Conservation (phyloP, 2,113 vertebrate genomes). For the Catharus bicknelli region DNA sequence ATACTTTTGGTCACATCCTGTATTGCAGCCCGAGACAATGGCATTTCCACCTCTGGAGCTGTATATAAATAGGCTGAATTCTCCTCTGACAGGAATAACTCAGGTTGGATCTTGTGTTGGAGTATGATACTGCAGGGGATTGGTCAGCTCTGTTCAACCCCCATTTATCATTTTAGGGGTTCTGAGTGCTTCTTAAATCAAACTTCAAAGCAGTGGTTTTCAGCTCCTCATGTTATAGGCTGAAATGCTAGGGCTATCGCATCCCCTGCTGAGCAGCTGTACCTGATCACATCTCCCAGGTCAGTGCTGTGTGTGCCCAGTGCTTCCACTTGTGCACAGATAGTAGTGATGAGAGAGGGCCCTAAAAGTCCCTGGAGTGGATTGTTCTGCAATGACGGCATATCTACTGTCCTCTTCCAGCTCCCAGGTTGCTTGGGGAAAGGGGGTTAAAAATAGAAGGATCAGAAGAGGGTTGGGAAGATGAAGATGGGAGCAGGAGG, state of each 20-base stretch:
- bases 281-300: neutral
- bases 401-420: neutral
- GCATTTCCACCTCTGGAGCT: neutral
- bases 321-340: neutral
- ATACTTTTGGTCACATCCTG: too few relatives aligned
- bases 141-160: neutral
- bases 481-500: neutral
- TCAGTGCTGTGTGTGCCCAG: fast-evolving
- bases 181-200: neutral
- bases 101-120: neutral
- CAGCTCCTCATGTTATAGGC: neutral
- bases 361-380: neutral
- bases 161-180: neutral
- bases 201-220: neutral
- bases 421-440: neutral
- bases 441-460: neutral
- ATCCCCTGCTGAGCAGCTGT: neutral
- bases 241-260: neutral
- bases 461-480: neutral
- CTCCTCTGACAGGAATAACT: neutral
- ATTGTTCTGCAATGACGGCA: neutral
- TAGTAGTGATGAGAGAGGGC: neutral
- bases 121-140: neutral
- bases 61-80: neutral
- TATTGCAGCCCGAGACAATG: too few relatives aligned